Conservation (phyloP, 2,113 vertebrate species). For the Neopipo cinnamomea region DNA sequence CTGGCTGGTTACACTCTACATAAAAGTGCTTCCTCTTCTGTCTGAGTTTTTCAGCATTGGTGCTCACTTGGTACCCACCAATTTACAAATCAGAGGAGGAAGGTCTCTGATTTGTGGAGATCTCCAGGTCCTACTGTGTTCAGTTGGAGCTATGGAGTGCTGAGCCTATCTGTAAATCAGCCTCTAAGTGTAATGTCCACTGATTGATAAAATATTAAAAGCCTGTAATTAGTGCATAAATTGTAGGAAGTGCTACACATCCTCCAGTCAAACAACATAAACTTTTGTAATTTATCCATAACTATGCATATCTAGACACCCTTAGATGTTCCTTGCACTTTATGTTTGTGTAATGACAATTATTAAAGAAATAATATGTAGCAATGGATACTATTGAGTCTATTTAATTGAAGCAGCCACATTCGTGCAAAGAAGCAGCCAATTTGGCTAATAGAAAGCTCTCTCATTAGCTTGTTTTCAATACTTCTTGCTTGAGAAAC, state of each 20-base stretch:
- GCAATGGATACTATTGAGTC: neutral
- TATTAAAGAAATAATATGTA: conserved; percentile 11
- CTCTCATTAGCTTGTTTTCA: conserved; percentile 51
- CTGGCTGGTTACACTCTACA: neutral
- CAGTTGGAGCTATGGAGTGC: neutral
- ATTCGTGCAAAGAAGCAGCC: neutral
- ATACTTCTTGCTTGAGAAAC: conserved; percentile 37
- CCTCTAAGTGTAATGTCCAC: neutral
- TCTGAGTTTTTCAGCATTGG: neutral
- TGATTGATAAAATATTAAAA: conserved; percentile 41
- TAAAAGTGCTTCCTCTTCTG: neutral
- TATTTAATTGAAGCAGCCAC: neutral
- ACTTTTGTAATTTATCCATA: neutral
- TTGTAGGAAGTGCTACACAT: neutral
- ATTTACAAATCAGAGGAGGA: neutral
- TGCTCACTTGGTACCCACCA: neutral
- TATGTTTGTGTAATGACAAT: neutral
- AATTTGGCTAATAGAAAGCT: conserved; percentile 22
- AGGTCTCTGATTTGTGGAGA: neutral
- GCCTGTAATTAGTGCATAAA: conserved; percentile 9
- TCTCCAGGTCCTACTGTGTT: neutral
- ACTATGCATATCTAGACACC: neutral
- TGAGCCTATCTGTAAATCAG: neutral
- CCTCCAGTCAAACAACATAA: neutral
- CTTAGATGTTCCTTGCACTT: neutral